Base-by-base conservation (phyloP, 2,888 invertebrate genomes). In the Sussaba pulchella region DNA sequence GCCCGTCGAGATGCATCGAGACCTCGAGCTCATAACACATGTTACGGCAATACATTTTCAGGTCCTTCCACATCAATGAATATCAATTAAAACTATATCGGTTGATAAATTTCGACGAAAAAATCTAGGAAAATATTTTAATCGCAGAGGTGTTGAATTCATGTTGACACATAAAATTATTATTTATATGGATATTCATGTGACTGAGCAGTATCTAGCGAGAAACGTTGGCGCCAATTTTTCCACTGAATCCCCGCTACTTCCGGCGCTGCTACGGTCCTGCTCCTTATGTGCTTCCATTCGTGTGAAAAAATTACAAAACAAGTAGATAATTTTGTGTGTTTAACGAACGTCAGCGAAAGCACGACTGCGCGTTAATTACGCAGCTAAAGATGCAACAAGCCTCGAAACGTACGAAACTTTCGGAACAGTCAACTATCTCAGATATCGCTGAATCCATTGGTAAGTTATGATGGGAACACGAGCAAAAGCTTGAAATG, bases 401-500 rank as follows among this genome's bases (percentile, higher is more conserved):
- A 5, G 26, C 17, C 19, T 26, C 8, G 3, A 89, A 89, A 82
- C 87, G 87, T 12, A 14, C 41, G 12, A 88, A 79, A 81, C 0
- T 82, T 2, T 80, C 87, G 6, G 84, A 84, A 67, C 86, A 88
- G 70, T 59, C 84, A 21, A 45, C 59, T n/a, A 24, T 90, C 10
- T n/a, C 24, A n/a, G 88, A 88, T 14, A 88, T 88, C 45, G 82
- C 87, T 9, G 24, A 76, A 5, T 85, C 84, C 36, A 69, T 90
- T 50, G 82, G 89, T 89, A 82, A 82, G 88, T 81, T 57, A 39
- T 50, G 21, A 45, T 21, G 17, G 6, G 0, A 12, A 1, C 9
- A 54, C 24, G n/a, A n/a, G n/a, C n/a, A n/a, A n/a, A n/a, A n/a
- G n/a, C n/a, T n/a, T n/a, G n/a, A n/a, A 31, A 54, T n/a, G 6